Conservation (phyloP, 2,888 invertebrate genomes). For the Agriopis aurantiaria region DNA sequence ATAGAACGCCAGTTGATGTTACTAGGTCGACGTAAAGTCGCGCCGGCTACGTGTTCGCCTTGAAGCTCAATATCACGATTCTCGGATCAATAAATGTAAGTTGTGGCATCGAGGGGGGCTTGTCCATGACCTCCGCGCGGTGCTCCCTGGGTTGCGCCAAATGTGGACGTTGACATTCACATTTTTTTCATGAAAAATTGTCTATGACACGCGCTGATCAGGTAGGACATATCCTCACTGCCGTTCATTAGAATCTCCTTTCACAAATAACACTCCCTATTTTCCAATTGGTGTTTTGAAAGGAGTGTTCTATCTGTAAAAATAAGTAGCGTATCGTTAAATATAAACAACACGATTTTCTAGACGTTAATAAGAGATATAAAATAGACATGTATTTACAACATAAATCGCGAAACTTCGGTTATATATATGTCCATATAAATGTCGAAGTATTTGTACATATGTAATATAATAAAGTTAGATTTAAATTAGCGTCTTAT, state of each 20-base stretch:
- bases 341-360: conserved; percentile 23
- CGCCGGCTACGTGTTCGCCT: not conserved
- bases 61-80: conserved; percentile 44
- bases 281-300: conserved; percentile 25
- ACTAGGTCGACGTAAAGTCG: not conserved
- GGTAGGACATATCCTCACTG: conserved; percentile 45
- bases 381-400: conserved; percentile 34
- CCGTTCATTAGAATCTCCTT: conserved; percentile 39
- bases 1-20: not conserved
- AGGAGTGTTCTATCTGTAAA: conserved; percentile 33
- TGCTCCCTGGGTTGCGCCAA: conserved; percentile 86
- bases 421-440: conserved; percentile 61
- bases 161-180: conserved; percentile 77
- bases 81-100: conserved; percentile 46
- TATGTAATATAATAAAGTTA: conserved; percentile 74
- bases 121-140: conserved; percentile 85
- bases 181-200: conserved; percentile 58
- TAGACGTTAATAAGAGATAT: conserved; percentile 29
- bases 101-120: conserved; percentile 80
- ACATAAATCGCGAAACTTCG: conserved; percentile 37
- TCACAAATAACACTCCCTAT: conserved; percentile 18
- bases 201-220: conserved; percentile 52
- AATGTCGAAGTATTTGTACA: conserved; percentile 66
- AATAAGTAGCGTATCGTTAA: conserved; percentile 24
- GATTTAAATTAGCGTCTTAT: conserved; percentile 65